These are phyloP conservation scores for Orientallactaga bullata DNA, from an alignment of 2,113 vertebrate species.

Conservation along the genomic window DNA sequence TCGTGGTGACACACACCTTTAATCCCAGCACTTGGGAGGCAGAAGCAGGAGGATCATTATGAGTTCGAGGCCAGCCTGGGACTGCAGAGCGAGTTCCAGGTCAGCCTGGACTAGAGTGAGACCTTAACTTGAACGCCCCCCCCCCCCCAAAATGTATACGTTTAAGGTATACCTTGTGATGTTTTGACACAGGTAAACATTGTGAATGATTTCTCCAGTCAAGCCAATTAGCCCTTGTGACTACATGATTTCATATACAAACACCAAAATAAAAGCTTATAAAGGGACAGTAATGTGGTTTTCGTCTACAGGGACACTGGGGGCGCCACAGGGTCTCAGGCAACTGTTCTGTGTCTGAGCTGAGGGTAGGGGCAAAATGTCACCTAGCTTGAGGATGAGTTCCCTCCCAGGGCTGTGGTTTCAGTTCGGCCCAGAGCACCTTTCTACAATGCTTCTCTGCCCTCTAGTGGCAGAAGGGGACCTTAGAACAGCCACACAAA, in stretches of 20 bases:
- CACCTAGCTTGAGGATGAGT: background rate
- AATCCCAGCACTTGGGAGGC: too few relatives aligned
- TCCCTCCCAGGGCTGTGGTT: fast-evolving
- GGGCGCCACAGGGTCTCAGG: background rate
- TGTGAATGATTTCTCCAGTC: background rate
- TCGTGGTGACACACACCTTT: too few relatives aligned
- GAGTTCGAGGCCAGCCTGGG: too few relatives aligned
- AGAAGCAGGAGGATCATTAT: too few relatives aligned
- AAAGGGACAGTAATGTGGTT: background rate
- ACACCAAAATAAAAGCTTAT: background rate
- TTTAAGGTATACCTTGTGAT: background rate
- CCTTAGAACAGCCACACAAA: background rate
- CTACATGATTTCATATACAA: background rate
- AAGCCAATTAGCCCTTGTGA: background rate
- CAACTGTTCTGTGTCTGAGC: background rate
- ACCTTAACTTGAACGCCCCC: too few relatives aligned
- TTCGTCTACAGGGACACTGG: background rate
- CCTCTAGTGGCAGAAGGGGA: constrained; percentile 64
- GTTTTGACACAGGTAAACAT: background rate
- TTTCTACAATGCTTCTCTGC: constrained; percentile 48
- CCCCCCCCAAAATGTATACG: too few relatives aligned
- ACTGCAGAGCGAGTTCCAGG: too few relatives aligned
- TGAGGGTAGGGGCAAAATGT: too few relatives aligned
- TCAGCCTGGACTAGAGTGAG: too few relatives aligned
- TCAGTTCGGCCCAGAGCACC: background rate